Conservation (phyloP, 2,888 invertebrate species). For the Cyaniris semiargus region DNA sequence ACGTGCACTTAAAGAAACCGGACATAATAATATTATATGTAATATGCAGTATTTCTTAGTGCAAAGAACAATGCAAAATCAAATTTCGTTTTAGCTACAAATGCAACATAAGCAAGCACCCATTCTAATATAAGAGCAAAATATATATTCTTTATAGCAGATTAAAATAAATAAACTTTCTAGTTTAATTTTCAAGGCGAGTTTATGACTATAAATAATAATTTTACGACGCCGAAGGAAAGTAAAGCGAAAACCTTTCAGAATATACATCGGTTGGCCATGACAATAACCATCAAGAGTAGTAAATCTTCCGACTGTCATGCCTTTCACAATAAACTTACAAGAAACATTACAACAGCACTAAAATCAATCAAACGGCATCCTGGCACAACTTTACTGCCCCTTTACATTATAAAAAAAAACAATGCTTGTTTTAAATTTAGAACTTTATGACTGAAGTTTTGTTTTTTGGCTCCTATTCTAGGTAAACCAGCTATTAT, state of each 20-base stretch:
- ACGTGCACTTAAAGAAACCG: background rate
- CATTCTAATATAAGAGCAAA: background rate
- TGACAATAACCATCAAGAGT: constrained; percentile 8
- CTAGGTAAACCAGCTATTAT: background rate
- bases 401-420: constrained; percentile 2
- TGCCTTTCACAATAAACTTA: constrained; percentile 28
- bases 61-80: background rate
- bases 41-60: too few species aligned
- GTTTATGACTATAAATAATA: constrained; percentile 11
- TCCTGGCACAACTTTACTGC: constrained; percentile 13
- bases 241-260: constrained; percentile 7
- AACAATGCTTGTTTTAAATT: constrained; percentile 20
- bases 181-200: background rate
- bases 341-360: background rate
- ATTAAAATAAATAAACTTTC: background rate
- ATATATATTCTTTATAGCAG: background rate
- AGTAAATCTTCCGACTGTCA: constrained; percentile 26
- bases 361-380: constrained; percentile 29
- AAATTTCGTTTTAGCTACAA: background rate
- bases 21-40: too few species aligned
- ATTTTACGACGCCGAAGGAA: constrained; percentile 13
- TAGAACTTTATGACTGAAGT: constrained; percentile 7
- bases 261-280: background rate
- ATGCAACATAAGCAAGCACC: background rate
- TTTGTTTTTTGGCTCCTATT: background rate